Evolutionary conservation across 2,888 invertebrate genomes (phyloP).

Genomic region (Schizaphis graminum): DNA sequence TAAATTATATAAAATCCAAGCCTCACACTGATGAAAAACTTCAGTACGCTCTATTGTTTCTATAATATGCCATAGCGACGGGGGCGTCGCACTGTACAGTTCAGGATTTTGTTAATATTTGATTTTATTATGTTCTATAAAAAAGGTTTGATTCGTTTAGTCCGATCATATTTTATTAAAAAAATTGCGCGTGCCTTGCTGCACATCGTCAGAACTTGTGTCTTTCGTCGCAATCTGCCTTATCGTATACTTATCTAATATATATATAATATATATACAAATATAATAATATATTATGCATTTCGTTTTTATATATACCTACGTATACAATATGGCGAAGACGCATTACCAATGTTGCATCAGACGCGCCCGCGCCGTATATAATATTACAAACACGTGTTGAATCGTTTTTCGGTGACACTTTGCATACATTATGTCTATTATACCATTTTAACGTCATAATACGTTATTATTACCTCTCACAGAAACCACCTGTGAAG

Average conservation of each 20-base stretch:
- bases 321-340: background rate
- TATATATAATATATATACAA: background rate
- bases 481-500: background rate
- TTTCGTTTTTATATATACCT: background rate
- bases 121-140: background rate
- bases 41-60: background rate
- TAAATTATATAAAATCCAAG: background rate
- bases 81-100: background rate
- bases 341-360: background rate
- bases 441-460: background rate
- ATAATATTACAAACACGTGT: constrained; percentile 13
- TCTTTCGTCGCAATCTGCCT: background rate
- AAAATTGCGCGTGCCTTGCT: background rate
- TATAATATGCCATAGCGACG: background rate
- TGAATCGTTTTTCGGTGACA: background rate
- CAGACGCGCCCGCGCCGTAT: background rate
- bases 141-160: background rate
- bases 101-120: background rate
- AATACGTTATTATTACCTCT: background rate
- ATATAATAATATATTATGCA: background rate
- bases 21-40: background rate
- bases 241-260: background rate
- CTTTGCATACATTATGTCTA: background rate
- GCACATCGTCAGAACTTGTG: background rate
- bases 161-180: background rate